Conservation (phyloP, 2,888 invertebrate genomes). For the Rambutsinella grinnellia region DNA sequence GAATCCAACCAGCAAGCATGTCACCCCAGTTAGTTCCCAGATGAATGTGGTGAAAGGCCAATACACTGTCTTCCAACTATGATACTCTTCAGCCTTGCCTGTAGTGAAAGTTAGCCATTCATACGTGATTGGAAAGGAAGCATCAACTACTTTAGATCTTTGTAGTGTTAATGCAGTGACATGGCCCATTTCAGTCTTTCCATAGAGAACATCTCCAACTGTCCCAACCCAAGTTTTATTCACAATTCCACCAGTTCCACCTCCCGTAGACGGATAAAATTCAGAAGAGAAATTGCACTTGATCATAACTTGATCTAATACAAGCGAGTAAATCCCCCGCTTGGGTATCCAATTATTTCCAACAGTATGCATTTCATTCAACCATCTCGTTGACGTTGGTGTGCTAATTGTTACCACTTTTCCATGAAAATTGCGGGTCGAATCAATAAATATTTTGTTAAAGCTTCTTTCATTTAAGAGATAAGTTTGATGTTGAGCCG, state of each 20-base stretch:
- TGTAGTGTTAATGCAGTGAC: conserved; percentile 51
- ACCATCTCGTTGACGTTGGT: conserved; percentile 50
- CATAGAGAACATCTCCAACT: conserved; percentile 52
- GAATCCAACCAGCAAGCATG: not conserved
- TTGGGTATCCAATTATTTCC: conserved; percentile 39
- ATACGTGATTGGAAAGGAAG: conserved; percentile 54
- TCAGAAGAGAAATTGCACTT: conserved; percentile 54
- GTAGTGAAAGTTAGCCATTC: conserved; percentile 61
- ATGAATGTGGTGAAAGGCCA: conserved; percentile 47
- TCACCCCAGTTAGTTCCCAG: conserved; percentile 33
- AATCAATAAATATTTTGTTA: conserved; percentile 28
- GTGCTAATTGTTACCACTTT: conserved; percentile 36
- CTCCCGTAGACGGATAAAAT: conserved; percentile 57
- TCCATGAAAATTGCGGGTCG: conserved; percentile 40
- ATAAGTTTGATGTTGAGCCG: not conserved
- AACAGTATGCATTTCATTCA: conserved; percentile 41
- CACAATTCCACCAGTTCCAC: conserved; percentile 46
- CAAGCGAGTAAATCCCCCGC: conserved; percentile 51
- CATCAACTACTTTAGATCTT: conserved; percentile 42
- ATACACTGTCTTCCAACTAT: conserved; percentile 54
- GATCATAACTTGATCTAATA: conserved; percentile 42
- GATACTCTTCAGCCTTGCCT: conserved; percentile 41
- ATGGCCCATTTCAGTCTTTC: conserved; percentile 55
- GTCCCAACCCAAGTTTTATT: conserved; percentile 58
- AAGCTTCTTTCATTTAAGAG: not conserved